These are phyloP conservation scores for Rhea americana DNA, from an alignment of 2,113 vertebrate genomes.

Conservation along the genomic window DNA sequence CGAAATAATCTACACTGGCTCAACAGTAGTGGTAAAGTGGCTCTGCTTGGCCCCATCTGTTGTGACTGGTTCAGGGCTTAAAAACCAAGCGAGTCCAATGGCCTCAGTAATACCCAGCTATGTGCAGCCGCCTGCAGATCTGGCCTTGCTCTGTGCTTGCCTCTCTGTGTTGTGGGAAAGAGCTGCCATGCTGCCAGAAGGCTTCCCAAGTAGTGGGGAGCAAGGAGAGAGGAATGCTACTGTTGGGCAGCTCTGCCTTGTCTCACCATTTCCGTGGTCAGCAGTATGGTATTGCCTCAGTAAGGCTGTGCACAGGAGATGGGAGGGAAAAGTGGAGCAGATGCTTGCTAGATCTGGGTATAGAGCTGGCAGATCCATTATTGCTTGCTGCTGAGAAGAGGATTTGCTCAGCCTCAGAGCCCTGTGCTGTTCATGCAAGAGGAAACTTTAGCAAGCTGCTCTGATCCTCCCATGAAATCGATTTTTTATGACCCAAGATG, in stretches of 20 bases:
- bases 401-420: not conserved
- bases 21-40: not conserved
- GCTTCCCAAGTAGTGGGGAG: accelerated
- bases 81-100: not conserved
- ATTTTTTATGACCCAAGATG: not conserved
- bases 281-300: accelerated
- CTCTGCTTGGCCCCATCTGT: not conserved
- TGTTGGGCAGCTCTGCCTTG: not conserved
- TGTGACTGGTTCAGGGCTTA: accelerated
- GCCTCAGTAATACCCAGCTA: accelerated
- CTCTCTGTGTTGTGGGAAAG: not conserved
- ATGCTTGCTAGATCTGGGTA: not conserved
- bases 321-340: not conserved
- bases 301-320: not conserved
- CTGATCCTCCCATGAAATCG: not conserved
- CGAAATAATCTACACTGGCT: not conserved
- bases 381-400: not conserved
- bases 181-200: accelerated
- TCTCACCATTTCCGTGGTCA: not conserved
- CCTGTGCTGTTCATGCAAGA: not conserved
- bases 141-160: accelerated
- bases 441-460: not conserved
- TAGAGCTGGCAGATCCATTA: not conserved
- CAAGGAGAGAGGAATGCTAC: not conserved
- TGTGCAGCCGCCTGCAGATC: not conserved